Conservation (phyloP, 2,797 vertebrate genomes). For the Onychomys leucogaster region DNA sequence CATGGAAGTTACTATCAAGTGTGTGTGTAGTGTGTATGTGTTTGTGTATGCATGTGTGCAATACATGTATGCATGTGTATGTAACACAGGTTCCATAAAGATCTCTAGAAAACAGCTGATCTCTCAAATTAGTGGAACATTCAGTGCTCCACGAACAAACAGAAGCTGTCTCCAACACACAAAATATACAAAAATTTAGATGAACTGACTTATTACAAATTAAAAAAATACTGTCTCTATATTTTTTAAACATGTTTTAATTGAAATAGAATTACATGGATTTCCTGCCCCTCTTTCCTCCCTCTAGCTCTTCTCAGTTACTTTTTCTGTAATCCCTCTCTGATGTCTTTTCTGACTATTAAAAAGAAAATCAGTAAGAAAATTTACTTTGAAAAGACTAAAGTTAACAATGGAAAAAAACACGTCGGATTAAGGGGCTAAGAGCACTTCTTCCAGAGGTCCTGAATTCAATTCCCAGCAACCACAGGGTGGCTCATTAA, state of each 20-base stretch:
- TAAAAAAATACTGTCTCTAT: not conserved
- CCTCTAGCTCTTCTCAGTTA: not conserved
- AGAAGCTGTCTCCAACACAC: not conserved
- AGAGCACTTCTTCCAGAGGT: no score
- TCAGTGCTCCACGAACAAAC: not conserved
- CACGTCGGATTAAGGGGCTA: no score
- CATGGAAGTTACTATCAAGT: not conserved
- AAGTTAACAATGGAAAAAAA: not conserved
- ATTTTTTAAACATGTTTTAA: not conserved
- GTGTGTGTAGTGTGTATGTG: not conserved
- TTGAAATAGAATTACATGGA: not conserved
- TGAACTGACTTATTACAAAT: not conserved
- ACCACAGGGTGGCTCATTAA: no score
- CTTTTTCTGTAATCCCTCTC: not conserved
- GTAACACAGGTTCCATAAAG: not conserved
- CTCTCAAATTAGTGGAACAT: conserved; percentile 31
- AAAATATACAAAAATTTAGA: not conserved
- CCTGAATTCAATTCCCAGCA: no score
- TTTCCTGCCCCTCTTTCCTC: not conserved
- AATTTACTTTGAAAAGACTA: not conserved
- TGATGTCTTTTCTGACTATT: no score
- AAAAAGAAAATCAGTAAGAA: not conserved
- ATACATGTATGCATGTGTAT: no score
- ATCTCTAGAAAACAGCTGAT: not conserved
- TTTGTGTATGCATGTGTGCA: not conserved